These are phyloP conservation scores for Carlito syrichta DNA, from an alignment of 2,113 vertebrate genomes.

Conservation along the genomic window DNA sequence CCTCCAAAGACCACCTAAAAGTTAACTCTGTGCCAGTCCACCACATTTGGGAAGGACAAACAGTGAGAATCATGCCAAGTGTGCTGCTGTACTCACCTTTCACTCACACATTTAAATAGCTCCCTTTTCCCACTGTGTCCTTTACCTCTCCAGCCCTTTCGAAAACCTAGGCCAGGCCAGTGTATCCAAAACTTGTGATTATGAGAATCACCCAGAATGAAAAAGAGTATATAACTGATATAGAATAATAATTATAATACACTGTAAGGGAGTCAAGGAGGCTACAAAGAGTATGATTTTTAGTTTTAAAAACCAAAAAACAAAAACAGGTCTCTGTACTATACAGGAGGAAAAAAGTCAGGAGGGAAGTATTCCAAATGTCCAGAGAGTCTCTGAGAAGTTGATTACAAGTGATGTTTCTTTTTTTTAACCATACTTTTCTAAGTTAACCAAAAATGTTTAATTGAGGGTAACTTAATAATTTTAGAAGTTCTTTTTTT, in stretches of 20 bases:
- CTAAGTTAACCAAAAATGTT: background rate
- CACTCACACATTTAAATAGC: conserved; percentile 11
- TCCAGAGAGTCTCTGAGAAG: background rate
- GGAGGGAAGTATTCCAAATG: background rate
- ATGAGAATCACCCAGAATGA: background rate
- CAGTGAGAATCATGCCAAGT: background rate
- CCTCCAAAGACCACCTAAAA: background rate
- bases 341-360: background rate
- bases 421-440: background rate
- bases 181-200: conserved; percentile 10
- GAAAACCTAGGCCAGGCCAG: conserved; percentile 16
- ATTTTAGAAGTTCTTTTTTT: too few species aligned
- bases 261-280: background rate
- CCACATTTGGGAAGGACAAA: background rate
- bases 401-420: background rate
- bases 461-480: background rate
- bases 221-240: background rate
- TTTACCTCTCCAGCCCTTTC: conserved; percentile 9
- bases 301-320: background rate
- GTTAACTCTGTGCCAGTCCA: background rate
- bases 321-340: background rate
- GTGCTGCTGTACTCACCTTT: conserved; percentile 37
- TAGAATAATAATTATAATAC: background rate
- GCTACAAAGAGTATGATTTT: background rate
- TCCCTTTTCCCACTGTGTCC: background rate